Base-by-base conservation (phyloP, 1,140 invertebrate species). In the Orchestia grillus region DNA sequence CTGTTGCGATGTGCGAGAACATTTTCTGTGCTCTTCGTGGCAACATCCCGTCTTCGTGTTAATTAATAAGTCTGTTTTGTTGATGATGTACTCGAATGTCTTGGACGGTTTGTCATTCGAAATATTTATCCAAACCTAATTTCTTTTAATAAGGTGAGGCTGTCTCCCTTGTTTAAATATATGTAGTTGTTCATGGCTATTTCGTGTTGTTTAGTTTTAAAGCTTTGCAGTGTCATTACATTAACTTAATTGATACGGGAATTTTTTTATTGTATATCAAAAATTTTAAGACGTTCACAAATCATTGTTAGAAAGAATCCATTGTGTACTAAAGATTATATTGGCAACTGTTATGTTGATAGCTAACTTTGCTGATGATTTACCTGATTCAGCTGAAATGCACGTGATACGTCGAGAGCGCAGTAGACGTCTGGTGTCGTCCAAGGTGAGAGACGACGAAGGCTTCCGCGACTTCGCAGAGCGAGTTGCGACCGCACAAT, bases 401-500 rank as follows among this genome's bases (percentile, higher is more conserved):
- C 62, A 77, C 28, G 62, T 36, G 28, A 77, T 77, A 77, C 62
- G 62, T 77, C 62, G 15, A 77, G 15, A 77, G 47, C 62, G 36
- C 62, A 28, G 62, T 77, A 77, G 62, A 15, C 62, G 62, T 77
- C 62, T 23, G 62, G 11, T 36, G 62, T 90, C 43, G 88, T 42
- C 88, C 88, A 90, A 90, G 88, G 88, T 90, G 88, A 90, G n/a
- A 44, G n/a, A 44, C 88, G n/a, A 90, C 41, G n/a, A 15, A 8
- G 43, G 88, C 88, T 90, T 90, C 88, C 88, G 88, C 88, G 88
- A 90, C 88, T 19, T 44, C 88, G 41, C 41, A 44, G 43, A 15
- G 4, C 87, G 36, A n/a, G 41, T 42, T 90, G 43, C 44, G 44
- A 47, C 88, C 88, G 44, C 88, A 91, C 88, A 91, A 91, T 91